Base-by-base conservation (phyloP, 2,888 invertebrate genomes). In the Dicroscelio sp. region DNA sequence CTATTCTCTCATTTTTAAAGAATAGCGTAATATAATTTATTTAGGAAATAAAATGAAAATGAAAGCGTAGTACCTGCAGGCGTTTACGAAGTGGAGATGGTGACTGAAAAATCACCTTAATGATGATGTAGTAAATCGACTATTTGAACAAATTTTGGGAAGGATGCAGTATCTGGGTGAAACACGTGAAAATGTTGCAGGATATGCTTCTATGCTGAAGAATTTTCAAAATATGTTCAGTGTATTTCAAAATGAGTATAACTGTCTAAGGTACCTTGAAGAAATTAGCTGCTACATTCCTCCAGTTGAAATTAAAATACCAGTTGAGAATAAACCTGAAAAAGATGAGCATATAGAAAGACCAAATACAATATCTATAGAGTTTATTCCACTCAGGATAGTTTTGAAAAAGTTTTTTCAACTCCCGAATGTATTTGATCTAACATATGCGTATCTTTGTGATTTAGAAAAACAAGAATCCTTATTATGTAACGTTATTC, bases 381-480 rank as follows among this genome's bases (percentile, higher is more conserved):
- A 73, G 23, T 73, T 73, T 52, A 75, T 92, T 63, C n/a, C n/a
- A 67, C 85, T 88, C 48, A 89, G n/a, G n/a, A n/a, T n/a, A n/a
- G n/a, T n/a, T n/a, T n/a, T n/a, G n/a, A n/a, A n/a, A 76, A 84
- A 86, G 30, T 58, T 91, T 71, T 91, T 91, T 25, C 76, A 92
- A 88, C 67, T 91, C 6, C 91, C 89, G 20, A 30, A 60, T 71
- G 43, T 87, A 23, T 83, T 88, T 48, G 78, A 87, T 65, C 35
- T 63, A 30, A 90, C 69, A 17, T 60, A 79, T 48, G 5, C 65
- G 38, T 65, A 79, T 31, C 23, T 65, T 31, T 31, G 23, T 12
- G 65, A 63, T 48, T 10, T 65, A n/a, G 79, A 65, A 63, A 25
- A 65, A 60, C 17, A 65, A n/a, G 55, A 2, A 12, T 31, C 48